A percentile compares a stretch with the other conserved stretches of the same genome.
phyloP scores from a whole-genome alignment of 1,140 invertebrate genomes.

The Calycopis cecrops region DNA sequence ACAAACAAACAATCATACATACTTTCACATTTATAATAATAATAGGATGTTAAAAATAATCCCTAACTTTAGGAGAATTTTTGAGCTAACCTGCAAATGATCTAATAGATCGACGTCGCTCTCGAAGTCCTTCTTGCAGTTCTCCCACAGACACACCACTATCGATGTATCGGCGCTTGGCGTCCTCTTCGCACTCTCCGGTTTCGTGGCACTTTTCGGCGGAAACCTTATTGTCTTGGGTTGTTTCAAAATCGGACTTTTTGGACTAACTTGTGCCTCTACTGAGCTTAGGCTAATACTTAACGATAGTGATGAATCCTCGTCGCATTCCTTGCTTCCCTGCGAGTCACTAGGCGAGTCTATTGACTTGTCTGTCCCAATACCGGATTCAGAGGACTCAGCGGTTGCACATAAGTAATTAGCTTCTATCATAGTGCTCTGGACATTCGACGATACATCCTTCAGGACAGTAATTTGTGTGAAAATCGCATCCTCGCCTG shows the following conservation, averaged over 20 bases:
- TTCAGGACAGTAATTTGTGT: slow-evolving; percentile 68
- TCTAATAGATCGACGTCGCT: slow-evolving; percentile 88
- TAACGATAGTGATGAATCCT: slow-evolving; percentile 66
- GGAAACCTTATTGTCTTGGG: slow-evolving; percentile 88
- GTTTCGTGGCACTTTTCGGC: slow-evolving; percentile 55
- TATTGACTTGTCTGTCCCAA: slow-evolving; percentile 67
- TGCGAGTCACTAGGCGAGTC: slow-evolving; percentile 70
- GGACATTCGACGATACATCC: slow-evolving; percentile 62
- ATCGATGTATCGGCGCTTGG: slow-evolving; percentile 53
- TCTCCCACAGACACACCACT: slow-evolving; percentile 87
- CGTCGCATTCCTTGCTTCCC: slow-evolving; percentile 69
- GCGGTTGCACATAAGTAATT: slow-evolving; percentile 60
- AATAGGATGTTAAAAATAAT: too few relatives aligned
- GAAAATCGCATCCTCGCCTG: slow-evolving; percentile 61
- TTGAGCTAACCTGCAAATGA: slow-evolving; percentile 89
- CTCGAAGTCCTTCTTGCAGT: slow-evolving; percentile 86
- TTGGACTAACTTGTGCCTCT: slow-evolving; percentile 55
- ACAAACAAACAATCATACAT: too few relatives aligned
- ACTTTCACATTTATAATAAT: too few relatives aligned
- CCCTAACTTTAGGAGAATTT: background rate
- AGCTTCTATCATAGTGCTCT: slow-evolving; percentile 64
- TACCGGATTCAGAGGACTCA: slow-evolving; percentile 65
- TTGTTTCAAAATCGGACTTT: slow-evolving; percentile 82
- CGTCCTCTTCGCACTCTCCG: slow-evolving; percentile 44
- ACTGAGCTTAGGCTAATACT: slow-evolving; percentile 65